These are phyloP conservation scores for Pteronotus mesoamericanus DNA, from an alignment of 2,797 vertebrate species.

Conservation along the genomic window DNA sequence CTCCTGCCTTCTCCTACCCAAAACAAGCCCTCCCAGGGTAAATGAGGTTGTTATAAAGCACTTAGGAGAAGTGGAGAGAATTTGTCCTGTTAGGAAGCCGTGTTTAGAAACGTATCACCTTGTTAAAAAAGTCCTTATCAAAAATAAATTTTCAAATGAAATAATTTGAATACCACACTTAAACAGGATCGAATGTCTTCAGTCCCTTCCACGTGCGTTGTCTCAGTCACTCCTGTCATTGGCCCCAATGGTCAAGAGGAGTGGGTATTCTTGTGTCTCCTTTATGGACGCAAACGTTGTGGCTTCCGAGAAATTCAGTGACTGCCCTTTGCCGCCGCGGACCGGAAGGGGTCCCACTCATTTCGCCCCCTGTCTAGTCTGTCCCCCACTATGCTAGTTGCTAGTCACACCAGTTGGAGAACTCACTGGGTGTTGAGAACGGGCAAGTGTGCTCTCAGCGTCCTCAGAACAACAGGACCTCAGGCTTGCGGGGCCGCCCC, in stretches of 20 bases:
- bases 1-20: background rate
- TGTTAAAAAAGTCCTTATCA: background rate
- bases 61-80: background rate
- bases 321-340: background rate
- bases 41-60: background rate
- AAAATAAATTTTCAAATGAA: background rate
- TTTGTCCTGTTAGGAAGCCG: background rate
- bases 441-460: background rate
- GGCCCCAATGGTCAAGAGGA: background rate
- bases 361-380: background rate
- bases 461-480: background rate
- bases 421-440: background rate
- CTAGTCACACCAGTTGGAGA: background rate
- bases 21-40: background rate
- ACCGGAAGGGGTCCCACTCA: background rate
- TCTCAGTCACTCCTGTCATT: background rate
- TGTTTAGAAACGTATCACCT: background rate
- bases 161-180: background rate
- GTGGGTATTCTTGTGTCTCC: background rate
- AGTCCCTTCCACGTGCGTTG: accelerated
- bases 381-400: background rate
- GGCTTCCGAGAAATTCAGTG: background rate
- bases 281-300: accelerated
- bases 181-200: background rate
- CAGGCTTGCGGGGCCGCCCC: background rate